A percentile compares a stretch with the other conserved stretches of the same genome.
Evolutionary conservation across 2,113 vertebrate genomes (phyloP).

Genomic region (Hydrochoerus hydrochaeris): DNA sequence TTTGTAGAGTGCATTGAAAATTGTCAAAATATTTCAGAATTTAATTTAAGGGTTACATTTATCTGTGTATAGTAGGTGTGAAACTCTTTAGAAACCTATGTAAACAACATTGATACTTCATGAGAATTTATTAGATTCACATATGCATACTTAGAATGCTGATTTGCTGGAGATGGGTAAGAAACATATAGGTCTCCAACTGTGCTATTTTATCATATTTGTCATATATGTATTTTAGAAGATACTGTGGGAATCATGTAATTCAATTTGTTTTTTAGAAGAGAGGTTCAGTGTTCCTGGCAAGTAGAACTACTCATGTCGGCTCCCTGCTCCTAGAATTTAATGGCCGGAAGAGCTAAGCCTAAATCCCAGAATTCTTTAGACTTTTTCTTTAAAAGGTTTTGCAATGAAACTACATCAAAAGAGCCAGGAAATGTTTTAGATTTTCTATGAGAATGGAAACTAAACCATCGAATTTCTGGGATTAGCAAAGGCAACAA

Average conservation of each 20-base stretch:
- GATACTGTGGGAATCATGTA: background rate
- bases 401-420: background rate
- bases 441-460: background rate
- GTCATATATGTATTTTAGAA: background rate
- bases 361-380: background rate
- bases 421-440: conserved; percentile 15
- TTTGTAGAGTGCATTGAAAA: background rate
- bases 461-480: background rate
- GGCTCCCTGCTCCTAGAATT: background rate
- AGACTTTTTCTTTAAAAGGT: background rate
- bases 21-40: conserved; percentile 5
- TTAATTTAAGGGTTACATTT: background rate
- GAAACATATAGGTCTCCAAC: background rate
- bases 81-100: background rate
- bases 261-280: background rate
- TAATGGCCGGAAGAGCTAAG: background rate
- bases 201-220: background rate
- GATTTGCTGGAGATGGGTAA: background rate
- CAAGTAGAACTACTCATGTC: background rate
- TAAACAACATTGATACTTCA: background rate
- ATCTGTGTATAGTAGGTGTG: background rate
- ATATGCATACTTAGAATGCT: background rate
- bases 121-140: background rate
- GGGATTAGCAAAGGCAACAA: background rate
- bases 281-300: background rate